A percentile compares a stretch with the other conserved stretches of the same genome.
Conservation (phyloP, 2,113 vertebrate species). For the Phylloscopus trochiloides region DNA sequence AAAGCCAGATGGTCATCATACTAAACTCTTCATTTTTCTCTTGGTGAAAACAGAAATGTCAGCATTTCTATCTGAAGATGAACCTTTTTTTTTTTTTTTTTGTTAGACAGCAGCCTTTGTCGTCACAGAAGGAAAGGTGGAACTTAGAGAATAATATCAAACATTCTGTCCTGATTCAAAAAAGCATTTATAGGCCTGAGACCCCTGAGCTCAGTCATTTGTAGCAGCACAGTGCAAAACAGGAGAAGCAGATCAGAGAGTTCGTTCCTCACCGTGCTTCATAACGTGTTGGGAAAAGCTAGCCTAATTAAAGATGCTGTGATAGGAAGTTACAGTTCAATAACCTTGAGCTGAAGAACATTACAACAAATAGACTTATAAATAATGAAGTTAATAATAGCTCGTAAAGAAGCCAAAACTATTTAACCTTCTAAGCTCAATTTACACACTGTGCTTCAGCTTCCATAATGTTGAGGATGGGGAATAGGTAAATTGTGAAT, state of each 20-base stretch:
- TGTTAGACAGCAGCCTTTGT: neutral
- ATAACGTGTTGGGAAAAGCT: neutral
- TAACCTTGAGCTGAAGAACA: conserved; percentile 23
- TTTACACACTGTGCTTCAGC: neutral
- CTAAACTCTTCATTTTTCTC: neutral
- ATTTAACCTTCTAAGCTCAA: conserved; percentile 18
- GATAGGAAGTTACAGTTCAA: conserved; percentile 33
- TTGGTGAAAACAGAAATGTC: neutral
- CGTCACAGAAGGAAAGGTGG: neutral
- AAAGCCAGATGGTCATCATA: neutral
- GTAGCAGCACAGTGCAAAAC: neutral
- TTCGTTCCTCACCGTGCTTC: neutral
- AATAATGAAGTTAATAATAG: conserved; percentile 32
- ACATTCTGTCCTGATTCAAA: neutral
- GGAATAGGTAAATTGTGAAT: neutral
- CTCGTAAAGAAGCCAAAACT: neutral
- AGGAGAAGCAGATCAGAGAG: neutral
- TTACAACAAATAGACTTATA: neutral
- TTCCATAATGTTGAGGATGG: neutral
- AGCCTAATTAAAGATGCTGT: conserved; percentile 39
- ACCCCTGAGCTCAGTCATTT: neutral
- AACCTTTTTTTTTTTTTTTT: neutral
- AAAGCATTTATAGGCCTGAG: neutral
- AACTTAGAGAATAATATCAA: neutral
- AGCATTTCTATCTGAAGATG: neutral